Base-by-base conservation (phyloP, 53 echinoderm and acorn worm species). In the Mesocentrotus franciscanus region DNA sequence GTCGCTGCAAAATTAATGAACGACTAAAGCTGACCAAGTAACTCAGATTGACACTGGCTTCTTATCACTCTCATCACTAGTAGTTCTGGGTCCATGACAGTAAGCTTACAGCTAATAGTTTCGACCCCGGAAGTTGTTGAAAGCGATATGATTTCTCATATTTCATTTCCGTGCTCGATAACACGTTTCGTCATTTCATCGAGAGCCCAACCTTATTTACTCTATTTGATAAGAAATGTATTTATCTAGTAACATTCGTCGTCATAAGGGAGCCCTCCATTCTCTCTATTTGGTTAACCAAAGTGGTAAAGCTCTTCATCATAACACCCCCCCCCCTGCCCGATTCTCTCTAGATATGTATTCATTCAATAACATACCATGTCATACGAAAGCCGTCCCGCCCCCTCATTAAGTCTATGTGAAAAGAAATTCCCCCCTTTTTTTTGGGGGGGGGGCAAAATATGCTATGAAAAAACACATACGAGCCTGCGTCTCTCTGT, bases 41-140 rank as follows among this genome's bases (percentile, higher is more conserved):
- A 39, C 20, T 81, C 22, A 8, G 42, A 81, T 81, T 16, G 81
- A 81, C 81, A 81, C 27, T n/a, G 34, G 13, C 11, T 49, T 39
- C 39, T 81, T 81, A 81, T 81, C 81, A 42, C 18, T 4, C 6
- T 33, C 16, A 39, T 81, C 9, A 33, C 13, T 7, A 36, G 39
- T 2, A 72, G 26, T 9, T 26, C 1, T n/a, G 39, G 81, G 81
- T 42, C 81, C 42, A 27, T 81, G 81, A 9, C 81, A 33, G 42
- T 81, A 81, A 81, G 81, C 39, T 81, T 39, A 15, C 17, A 42
- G 81, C 39, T 81, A 49, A 49, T 81, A 81, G 6, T 39, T 39
- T 39, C 81, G 81, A 81, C 90, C 90, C 90, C 58, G 90, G 90
- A 90, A 90, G 90, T 90, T 90, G 60, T 90, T 60, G 90, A 60